These are phyloP conservation scores for Spondyliosoma cantharus DNA, from an alignment of 2,797 vertebrate species.

Conservation along the genomic window DNA sequence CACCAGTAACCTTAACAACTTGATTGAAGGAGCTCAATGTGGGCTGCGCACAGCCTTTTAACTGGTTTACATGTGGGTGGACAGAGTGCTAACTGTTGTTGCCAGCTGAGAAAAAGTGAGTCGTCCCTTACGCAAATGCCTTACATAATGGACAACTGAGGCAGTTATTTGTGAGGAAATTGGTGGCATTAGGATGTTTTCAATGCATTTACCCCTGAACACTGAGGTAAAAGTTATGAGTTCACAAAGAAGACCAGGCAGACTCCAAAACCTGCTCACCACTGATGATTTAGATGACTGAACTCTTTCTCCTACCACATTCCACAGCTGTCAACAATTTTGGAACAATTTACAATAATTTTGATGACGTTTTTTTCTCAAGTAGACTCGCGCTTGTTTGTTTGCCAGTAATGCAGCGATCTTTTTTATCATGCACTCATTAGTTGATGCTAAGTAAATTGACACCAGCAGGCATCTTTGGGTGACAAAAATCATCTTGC, in stretches of 20 bases:
- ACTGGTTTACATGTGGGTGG: slow-evolving; percentile 49
- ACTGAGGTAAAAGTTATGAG: slow-evolving; percentile 8
- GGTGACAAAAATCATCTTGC: slow-evolving; percentile 38
- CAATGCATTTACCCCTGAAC: slow-evolving; percentile 17
- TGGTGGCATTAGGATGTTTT: slow-evolving; percentile 16
- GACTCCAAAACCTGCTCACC: slow-evolving; percentile 44
- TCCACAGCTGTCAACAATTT: slow-evolving; percentile 74
- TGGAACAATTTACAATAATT: slow-evolving; percentile 63
- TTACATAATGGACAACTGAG: slow-evolving; percentile 45
- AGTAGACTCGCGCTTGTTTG: slow-evolving; percentile 35
- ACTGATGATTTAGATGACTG: slow-evolving; percentile 56
- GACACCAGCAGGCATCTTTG: slow-evolving; percentile 55
- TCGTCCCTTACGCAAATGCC: slow-evolving; percentile 38
- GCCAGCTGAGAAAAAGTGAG: slow-evolving; percentile 53
- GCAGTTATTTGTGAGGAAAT: slow-evolving; percentile 40
- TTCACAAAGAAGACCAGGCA: slow-evolving; percentile 22
- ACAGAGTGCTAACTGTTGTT: slow-evolving; percentile 47
- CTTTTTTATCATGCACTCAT: slow-evolving; percentile 53
- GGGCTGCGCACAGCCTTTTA: slow-evolving; percentile 29
- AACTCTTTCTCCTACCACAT: slow-evolving; percentile 59
- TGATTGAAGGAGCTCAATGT: slow-evolving; percentile 45
- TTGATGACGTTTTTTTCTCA: slow-evolving; percentile 40
- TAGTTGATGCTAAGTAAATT: slow-evolving; percentile 56
- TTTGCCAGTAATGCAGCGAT: slow-evolving; percentile 43
- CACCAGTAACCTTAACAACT: slow-evolving; percentile 31